phyloP scores from a whole-genome alignment of 2,797 vertebrate genomes.

The Artibeus jamaicensis region DNA sequence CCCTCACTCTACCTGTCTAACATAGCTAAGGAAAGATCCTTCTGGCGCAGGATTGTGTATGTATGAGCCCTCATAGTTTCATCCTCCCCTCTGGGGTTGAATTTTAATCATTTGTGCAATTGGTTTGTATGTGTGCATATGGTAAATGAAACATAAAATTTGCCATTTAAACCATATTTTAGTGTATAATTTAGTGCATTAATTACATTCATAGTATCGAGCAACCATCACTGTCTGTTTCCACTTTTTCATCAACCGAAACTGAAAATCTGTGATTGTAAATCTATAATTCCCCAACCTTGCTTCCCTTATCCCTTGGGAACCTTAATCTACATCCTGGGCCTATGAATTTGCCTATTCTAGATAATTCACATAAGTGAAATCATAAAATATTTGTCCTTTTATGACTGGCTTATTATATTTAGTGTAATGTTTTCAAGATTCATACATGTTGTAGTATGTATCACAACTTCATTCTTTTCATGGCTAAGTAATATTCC shows the following conservation, averaged over 20 bases:
- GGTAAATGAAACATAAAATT: neutral
- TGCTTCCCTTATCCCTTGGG: neutral
- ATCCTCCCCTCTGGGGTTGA: neutral
- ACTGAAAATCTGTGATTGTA: neutral
- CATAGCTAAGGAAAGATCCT: neutral
- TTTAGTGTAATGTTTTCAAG: neutral
- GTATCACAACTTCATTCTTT: neutral
- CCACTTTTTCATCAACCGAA: neutral
- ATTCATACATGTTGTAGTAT: neutral
- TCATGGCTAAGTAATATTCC: neutral
- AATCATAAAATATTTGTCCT: neutral
- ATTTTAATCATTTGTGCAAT: conserved; percentile 6
- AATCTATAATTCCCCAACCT: neutral
- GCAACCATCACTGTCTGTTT: neutral
- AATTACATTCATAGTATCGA: neutral
- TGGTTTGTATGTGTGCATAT: neutral
- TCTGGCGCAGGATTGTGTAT: neutral
- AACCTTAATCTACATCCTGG: neutral
- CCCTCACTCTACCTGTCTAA: neutral
- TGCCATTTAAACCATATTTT: neutral
- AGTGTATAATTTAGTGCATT: neutral
- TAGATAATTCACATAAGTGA: neutral
- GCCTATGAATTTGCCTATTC: neutral
- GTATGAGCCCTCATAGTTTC: neutral
- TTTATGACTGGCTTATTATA: neutral